These are phyloP conservation scores for Parauchenoglanis punctatus DNA, from an alignment of 2,797 vertebrate genomes.

Conservation along the genomic window DNA sequence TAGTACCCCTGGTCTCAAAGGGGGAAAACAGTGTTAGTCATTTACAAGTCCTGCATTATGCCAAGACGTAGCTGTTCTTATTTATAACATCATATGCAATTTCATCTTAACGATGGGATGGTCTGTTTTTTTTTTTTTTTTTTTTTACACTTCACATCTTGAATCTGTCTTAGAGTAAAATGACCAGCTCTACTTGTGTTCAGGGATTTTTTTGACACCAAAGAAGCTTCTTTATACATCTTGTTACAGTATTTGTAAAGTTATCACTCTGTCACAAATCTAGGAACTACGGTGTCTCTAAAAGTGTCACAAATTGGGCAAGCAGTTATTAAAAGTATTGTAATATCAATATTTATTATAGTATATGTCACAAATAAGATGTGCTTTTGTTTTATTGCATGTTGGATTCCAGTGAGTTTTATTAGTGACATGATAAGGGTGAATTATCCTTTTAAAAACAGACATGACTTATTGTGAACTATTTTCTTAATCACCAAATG, in stretches of 20 bases:
- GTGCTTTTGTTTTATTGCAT: slow-evolving; percentile 20
- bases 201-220: slow-evolving; percentile 62
- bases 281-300: no score
- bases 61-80: slow-evolving; percentile 28
- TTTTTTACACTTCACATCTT: not conserved
- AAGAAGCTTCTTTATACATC: slow-evolving; percentile 56
- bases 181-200: slow-evolving; percentile 39
- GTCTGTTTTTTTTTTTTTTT: not conserved
- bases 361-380: not conserved
- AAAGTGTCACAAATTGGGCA: not conserved
- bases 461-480: slow-evolving; percentile 11
- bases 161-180: slow-evolving; percentile 15
- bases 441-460: slow-evolving; percentile 28
- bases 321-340: not conserved
- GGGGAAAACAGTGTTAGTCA: slow-evolving; percentile 27
- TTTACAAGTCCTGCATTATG: slow-evolving; percentile 29
- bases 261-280: slow-evolving; percentile 27
- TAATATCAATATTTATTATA: slow-evolving; percentile 25
- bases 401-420: slow-evolving; percentile 6
- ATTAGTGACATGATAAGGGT: not conserved
- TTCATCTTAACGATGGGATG: not conserved
- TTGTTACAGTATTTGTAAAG: slow-evolving; percentile 36
- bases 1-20: not conserved
- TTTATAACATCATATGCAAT: slow-evolving; percentile 53
- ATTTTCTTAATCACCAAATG: not conserved